phyloP scores from a whole-genome alignment of 1,140 invertebrate species.

The Drosophila seguyi region DNA sequence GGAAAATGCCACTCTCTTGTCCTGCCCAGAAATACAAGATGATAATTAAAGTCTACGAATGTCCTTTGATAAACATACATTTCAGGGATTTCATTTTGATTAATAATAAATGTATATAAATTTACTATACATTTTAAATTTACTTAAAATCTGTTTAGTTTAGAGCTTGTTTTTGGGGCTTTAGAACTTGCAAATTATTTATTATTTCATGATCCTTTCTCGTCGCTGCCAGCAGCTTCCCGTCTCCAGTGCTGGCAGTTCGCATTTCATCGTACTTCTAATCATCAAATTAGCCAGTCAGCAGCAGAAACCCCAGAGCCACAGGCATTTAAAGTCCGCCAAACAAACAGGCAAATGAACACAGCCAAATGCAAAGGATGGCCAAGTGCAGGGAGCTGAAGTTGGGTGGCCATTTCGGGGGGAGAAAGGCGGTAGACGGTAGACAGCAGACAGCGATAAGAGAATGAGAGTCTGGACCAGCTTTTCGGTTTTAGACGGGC shows the following conservation, averaged over 20 bases:
- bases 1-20: neutral
- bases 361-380: constrained; percentile 26
- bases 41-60: neutral
- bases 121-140: too few relatives aligned
- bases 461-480: constrained; percentile 1
- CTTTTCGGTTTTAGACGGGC: constrained; percentile 5
- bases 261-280: constrained; percentile 25
- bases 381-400: neutral
- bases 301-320: constrained; percentile 24
- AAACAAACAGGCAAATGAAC: constrained; percentile 28
- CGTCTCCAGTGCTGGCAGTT: neutral
- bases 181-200: neutral
- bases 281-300: constrained; percentile 54
- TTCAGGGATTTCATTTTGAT: neutral
- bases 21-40: neutral
- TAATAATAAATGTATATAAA: too few relatives aligned
- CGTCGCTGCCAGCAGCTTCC: neutral
- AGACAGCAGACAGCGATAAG: constrained; percentile 35
- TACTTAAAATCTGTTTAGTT: too few relatives aligned
- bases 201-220: neutral
- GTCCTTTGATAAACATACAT: neutral
- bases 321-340: constrained; percentile 39
- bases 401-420: constrained; percentile 1
- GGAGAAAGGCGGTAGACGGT: constrained; percentile 11
- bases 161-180: neutral